These are phyloP conservation scores for Ceyx melanurus DNA, from an alignment of 2,113 vertebrate species.

Conservation along the genomic window DNA sequence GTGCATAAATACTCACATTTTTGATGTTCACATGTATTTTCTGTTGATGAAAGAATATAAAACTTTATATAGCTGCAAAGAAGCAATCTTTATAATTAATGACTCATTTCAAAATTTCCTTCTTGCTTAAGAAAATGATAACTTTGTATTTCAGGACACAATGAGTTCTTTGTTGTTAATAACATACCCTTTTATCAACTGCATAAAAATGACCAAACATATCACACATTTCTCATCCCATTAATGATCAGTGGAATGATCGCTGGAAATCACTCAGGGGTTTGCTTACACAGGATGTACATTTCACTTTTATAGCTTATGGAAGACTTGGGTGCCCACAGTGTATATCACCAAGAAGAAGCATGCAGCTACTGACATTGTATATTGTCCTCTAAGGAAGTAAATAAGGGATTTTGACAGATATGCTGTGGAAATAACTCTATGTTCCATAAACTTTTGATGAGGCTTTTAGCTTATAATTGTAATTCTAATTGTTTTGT, in stretches of 20 bases:
- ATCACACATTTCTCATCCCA: neutral
- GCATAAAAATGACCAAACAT: neutral
- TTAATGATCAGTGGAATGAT: neutral
- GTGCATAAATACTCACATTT: neutral
- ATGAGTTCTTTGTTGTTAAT: neutral
- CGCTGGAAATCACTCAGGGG: neutral
- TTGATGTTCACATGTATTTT: neutral
- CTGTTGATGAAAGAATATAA: neutral
- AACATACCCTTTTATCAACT: neutral
- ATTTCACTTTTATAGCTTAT: neutral
- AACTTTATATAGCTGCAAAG: neutral
- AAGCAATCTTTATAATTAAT: neutral
- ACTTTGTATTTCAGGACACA: neutral
- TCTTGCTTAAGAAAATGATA: neutral
- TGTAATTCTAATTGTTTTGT: neutral
- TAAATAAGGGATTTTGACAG: neutral
- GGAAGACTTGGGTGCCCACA: neutral
- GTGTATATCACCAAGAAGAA: neutral
- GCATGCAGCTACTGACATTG: neutral
- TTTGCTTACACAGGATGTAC: neutral
- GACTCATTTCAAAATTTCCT: neutral
- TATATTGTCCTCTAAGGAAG: neutral
- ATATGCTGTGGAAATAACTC: neutral
- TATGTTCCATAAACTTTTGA: neutral
- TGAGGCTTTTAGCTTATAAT: neutral